Evolutionary conservation across 1,140 invertebrate species (phyloP).

Genomic region (Ceratitis capitata): DNA sequence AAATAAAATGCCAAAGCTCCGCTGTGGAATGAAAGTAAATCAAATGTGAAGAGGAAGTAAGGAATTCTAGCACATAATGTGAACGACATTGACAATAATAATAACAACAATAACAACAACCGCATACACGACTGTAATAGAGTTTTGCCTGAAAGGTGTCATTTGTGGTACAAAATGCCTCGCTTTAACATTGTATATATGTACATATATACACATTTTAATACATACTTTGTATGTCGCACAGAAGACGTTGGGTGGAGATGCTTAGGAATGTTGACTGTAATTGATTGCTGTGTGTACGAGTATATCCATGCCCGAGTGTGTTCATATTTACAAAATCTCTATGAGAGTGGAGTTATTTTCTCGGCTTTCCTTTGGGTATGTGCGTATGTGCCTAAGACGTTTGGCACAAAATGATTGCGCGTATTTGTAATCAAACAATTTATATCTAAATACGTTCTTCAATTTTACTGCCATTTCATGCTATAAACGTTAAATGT

Average conservation of each 20-base stretch:
- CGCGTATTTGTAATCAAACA: too few relatives aligned
- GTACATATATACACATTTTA: not conserved
- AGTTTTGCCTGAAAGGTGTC: not conserved
- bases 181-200: not conserved
- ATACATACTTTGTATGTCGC: too few relatives aligned
- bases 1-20: conserved; percentile 22
- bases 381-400: too few relatives aligned
- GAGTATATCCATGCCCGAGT: not conserved
- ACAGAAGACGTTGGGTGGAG: not conserved
- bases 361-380: not conserved
- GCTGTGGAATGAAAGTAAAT: not conserved
- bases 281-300: conserved; percentile 7
- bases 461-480: too few relatives aligned
- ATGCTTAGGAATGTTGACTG: conserved; percentile 19
- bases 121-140: not conserved
- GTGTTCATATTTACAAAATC: not conserved
- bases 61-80: conserved; percentile 5
- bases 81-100: not conserved
- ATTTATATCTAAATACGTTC: too few relatives aligned
- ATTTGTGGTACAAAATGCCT: conserved; percentile 13
- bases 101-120: not conserved
- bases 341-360: not conserved
- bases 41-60: conserved; percentile 33
- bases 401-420: too few relatives aligned
- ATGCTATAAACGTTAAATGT: too few relatives aligned